Base-by-base conservation (phyloP, 2,113 vertebrate species). In the Choloepus hoffmanni region DNA sequence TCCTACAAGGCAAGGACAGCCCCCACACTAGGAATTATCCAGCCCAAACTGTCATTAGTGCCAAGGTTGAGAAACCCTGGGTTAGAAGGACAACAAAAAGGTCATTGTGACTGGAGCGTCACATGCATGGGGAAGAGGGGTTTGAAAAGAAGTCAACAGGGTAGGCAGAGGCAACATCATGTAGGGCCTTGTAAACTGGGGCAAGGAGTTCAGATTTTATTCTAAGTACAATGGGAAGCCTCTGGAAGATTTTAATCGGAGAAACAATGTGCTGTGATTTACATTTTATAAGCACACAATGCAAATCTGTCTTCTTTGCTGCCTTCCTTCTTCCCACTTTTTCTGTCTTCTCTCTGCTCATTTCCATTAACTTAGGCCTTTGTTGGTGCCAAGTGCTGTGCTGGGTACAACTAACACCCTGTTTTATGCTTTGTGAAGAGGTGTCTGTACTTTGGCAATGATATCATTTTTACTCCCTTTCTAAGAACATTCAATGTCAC, bases 91-190 rank as follows among this genome's bases (percentile, higher is more conserved):
- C 26, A 36, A 26, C 18, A 36, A 16, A 73, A 60, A 67, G 53
- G 21, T 10, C 21, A 6, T n/a, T 26, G 33, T 89, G 81, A 40
- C 40, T 26, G 12, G 53, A 79, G 55, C 19, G 33, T 33, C 3
- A 2, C 8, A 21, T 18, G 18, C 7, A 1, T 0, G 0, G 79
- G 2, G 18, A 0, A 79, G 36, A 63, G 53, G 33, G 0, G 0
- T 26, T 53, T 85, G 28, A 36, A 26, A 67, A 5, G 11, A 26
- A 26, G 63, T 50, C 33, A 26, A 73, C 21, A 23, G 11, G 21
- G 3, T 24, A 4, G 55, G 24, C 12, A 6, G 43, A 18, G 1
- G 30, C 40, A 7, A 2, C 11, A 2, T 11, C 55, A 43, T 0
- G 1, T 9, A 43, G n/a, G 45, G 72, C 74, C 14, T 72, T 10